Evolutionary conservation across 2,888 invertebrate species (phyloP).

Genomic region (Nipponacmea schrenckii): DNA sequence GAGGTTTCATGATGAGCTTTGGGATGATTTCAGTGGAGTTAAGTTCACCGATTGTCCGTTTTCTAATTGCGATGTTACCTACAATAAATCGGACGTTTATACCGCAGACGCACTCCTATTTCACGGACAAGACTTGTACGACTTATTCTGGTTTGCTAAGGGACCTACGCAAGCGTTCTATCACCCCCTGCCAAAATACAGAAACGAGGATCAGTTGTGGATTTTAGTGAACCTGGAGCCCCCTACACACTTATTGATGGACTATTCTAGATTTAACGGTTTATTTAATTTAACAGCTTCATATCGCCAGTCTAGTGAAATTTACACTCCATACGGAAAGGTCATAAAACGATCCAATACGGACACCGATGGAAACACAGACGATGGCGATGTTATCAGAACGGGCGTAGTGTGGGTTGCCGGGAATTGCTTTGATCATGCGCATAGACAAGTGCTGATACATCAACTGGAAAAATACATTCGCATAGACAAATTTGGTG

Average conservation of each 20-base stretch:
- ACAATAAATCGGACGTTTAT: not conserved
- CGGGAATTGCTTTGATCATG: constrained; percentile 11
- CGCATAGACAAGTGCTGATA: constrained; percentile 7
- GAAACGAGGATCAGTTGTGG: constrained; percentile 7
- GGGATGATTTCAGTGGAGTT: not conserved
- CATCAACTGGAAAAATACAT: constrained; percentile 11
- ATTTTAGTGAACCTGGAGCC: not conserved
- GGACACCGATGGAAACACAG: not conserved
- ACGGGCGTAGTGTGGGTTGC: constrained; percentile 10
- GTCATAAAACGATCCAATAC: not conserved
- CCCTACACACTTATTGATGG: not conserved
- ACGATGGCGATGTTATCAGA: not conserved
- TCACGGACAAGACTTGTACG: constrained; percentile 6
- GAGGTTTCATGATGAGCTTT: not conserved
- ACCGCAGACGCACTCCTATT: constrained; percentile 6
- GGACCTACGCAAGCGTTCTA: too few relatives aligned
- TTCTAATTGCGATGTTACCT: constrained; percentile 8
- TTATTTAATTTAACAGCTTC: constrained; percentile 13
- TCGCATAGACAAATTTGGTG: constrained; percentile 12
- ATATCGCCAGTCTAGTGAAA: not conserved
- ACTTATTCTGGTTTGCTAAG: not conserved
- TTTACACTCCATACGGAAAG: not conserved
- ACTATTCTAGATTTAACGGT: not conserved
- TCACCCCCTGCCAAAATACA: constrained; percentile 2
- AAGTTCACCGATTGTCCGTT: not conserved